Percentiles rank a stretch among this genome's conserved stretches.
Evolutionary conservation across 2,888 invertebrate genomes (phyloP).

Genomic region (Branchellion lobata): DNA sequence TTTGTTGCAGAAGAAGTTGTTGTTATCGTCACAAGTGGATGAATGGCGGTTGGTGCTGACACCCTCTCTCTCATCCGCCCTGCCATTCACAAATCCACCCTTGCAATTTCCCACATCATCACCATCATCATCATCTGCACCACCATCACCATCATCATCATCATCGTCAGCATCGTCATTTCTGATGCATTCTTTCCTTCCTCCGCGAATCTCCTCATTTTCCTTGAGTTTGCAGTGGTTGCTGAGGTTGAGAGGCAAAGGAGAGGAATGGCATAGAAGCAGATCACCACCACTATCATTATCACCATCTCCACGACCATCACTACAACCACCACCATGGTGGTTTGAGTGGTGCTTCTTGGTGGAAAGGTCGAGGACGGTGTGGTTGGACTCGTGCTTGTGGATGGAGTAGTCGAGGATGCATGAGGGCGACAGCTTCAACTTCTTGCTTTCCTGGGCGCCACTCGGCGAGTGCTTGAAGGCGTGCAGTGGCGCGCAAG

Average conservation of each 20-base stretch:
- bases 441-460: neutral
- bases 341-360: neutral
- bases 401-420: neutral
- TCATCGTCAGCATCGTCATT: neutral
- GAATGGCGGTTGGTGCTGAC: no score
- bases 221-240: neutral
- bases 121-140: neutral
- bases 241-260: constrained; percentile 9
- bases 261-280: no score
- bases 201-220: neutral
- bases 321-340: neutral
- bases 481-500: no score
- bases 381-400: neutral
- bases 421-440: neutral
- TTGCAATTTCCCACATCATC: neutral
- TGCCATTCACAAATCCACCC: no score
- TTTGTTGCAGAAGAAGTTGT: no score
- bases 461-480: neutral
- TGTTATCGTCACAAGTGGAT: no score
- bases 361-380: neutral
- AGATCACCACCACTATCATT: no score
- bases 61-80: no score
- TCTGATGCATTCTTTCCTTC: neutral
- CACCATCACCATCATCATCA: neutral
- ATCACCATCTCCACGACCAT: no score